phyloP scores from a whole-genome alignment of 2,888 invertebrate species.

The Chouioia cunea region DNA sequence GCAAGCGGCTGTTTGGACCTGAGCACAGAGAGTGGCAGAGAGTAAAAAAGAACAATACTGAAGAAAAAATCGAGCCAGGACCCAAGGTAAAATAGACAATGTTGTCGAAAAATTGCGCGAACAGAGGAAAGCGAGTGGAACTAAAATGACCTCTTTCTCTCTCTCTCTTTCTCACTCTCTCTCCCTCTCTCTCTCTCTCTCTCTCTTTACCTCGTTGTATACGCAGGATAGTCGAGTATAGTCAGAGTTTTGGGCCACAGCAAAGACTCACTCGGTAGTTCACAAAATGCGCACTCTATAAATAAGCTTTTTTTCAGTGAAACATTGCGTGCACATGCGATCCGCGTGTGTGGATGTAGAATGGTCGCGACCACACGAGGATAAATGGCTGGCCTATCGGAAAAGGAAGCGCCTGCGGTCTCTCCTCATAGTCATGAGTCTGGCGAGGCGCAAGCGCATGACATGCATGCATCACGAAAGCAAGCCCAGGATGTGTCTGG shows the following conservation, averaged over 20 bases:
- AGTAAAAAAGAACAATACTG: no score
- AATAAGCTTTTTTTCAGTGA: no score
- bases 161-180: not conserved
- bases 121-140: not conserved
- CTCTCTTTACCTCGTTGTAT: constrained; percentile 10
- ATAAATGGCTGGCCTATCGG: not conserved
- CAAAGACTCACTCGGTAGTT: constrained; percentile 5
- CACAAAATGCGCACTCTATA: not conserved
- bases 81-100: no score
- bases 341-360: no score
- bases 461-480: not conserved
- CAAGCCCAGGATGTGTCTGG: constrained; percentile 29
- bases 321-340: no score
- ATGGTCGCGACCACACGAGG: not conserved
- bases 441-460: not conserved
- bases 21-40: no score
- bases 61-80: no score
- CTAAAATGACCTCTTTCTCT: not conserved
- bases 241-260: constrained; percentile 1
- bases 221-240: not conserved
- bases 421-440: no score
- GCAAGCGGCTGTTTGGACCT: no score
- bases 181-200: not conserved
- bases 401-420: constrained; percentile 33
- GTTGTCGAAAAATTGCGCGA: no score